A percentile compares a stretch with the other conserved stretches of the same genome.
These are phyloP conservation scores for Deroptyus accipitrinus DNA, from an alignment of 2,113 vertebrate genomes.

Conservation along the genomic window DNA sequence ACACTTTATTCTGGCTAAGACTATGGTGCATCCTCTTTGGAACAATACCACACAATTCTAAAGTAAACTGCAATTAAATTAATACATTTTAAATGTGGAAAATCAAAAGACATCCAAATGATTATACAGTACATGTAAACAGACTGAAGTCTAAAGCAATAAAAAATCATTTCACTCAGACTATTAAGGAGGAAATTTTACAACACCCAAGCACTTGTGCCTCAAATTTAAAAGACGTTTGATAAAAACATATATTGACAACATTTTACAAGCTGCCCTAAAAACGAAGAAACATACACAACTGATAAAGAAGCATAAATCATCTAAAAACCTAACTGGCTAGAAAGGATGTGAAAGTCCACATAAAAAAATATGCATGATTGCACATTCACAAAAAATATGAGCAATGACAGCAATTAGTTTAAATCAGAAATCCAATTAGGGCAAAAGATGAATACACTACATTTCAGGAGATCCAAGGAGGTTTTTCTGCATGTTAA, in stretches of 20 bases:
- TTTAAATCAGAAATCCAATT: background rate
- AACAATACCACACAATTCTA: background rate
- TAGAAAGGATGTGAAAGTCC: background rate
- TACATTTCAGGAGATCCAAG: background rate
- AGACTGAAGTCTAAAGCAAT: background rate
- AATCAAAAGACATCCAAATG: background rate
- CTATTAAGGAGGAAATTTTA: background rate
- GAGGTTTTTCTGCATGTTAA: background rate
- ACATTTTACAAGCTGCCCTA: background rate
- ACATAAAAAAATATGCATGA: background rate
- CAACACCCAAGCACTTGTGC: background rate
- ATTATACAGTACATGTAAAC: background rate
- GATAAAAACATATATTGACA: background rate
- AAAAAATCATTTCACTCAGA: background rate
- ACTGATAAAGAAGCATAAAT: background rate
- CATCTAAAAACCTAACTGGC: background rate
- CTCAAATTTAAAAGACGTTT: background rate
- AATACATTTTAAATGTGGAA: background rate
- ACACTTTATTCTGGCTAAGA: background rate
- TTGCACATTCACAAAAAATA: background rate
- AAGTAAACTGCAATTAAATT: background rate
- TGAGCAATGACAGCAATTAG: background rate
- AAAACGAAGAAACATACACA: background rate
- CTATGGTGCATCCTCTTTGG: background rate
- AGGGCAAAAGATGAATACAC: background rate